Evolutionary conservation across 2,888 invertebrate species (phyloP).

Genomic region (Drosophila suboccidentalis): DNA sequence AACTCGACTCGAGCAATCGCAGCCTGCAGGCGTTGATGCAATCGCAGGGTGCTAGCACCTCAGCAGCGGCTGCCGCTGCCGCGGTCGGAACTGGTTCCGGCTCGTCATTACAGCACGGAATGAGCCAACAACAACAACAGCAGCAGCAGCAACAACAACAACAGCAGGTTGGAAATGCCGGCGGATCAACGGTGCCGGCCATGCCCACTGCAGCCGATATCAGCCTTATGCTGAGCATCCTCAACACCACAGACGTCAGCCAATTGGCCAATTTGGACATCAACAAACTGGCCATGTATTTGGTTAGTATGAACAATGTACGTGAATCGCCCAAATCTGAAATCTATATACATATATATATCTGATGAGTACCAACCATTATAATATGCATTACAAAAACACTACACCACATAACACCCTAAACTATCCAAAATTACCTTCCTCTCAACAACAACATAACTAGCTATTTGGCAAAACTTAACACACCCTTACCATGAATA

Average conservation of each 20-base stretch:
- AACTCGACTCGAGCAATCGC: slow-evolving; percentile 77
- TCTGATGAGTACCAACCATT: slow-evolving; percentile 57
- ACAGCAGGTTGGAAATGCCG: slow-evolving; percentile 53
- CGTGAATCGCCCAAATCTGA: slow-evolving; percentile 57
- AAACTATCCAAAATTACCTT: neutral
- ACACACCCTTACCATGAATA: slow-evolving; percentile 50
- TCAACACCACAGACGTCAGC: slow-evolving; percentile 86
- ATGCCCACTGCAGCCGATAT: slow-evolving; percentile 86
- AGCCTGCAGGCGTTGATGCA: slow-evolving; percentile 85
- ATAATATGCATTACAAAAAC: slow-evolving; percentile 19
- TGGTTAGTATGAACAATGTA: slow-evolving; percentile 88
- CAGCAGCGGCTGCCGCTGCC: slow-evolving; percentile 77
- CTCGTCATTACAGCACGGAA: slow-evolving; percentile 50
- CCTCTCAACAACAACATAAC: slow-evolving; percentile 10
- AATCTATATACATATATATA: neutral
- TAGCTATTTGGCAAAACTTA: slow-evolving; percentile 22
- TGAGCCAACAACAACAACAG: slow-evolving; percentile 73
- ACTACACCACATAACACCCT: slow-evolving; percentile 2
- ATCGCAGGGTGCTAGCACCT: slow-evolving; percentile 80
- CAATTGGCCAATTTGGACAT: slow-evolving; percentile 91
- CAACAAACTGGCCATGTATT: slow-evolving; percentile 90
- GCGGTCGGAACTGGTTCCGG: slow-evolving; percentile 35
- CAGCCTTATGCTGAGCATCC: slow-evolving; percentile 85
- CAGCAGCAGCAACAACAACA: slow-evolving; percentile 63
- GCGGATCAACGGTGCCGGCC: slow-evolving; percentile 77